Base-by-base conservation (phyloP, 2,888 invertebrate species). In the Pseudanteris insignis region DNA sequence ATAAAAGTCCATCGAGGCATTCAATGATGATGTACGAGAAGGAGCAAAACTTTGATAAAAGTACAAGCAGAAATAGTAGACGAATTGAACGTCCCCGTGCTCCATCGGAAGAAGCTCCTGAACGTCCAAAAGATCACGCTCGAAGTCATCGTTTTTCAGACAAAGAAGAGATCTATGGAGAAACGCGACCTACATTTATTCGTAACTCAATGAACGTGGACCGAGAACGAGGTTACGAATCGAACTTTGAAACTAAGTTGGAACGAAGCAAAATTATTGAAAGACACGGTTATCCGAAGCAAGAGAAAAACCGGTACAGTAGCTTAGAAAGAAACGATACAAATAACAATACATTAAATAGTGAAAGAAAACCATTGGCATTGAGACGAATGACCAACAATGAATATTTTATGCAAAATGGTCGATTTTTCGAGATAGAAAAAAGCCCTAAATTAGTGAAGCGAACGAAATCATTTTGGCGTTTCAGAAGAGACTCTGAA, bases 391-490 rank as follows among this genome's bases (percentile, higher is more conserved):
- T 71, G 6, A 73, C 71, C 0, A 70, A 72, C 0, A 66, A 71
- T 12, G 74, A 72, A 0, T 72, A 76, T 15, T 12, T 74, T 26
- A 69, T 69, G 7, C 76, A 74, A 12, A 71, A 71, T 0, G 73
- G 74, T 0, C 61, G 75, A 4, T 65, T 72, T 10, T 67, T 79
- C 70, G 87, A 86, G 64, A 85, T 87, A 0, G 85, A 88, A 54
- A n/a, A 74, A 48, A 76, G 79, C 34, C 81, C 81, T 1, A 81
- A 81, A 40, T 72, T 81, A 68, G 86, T 92, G 0, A 92, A 92
- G 72, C 82, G 92, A 34, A 92, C 91, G 0, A 92, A 92, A 76
- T 91, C 91, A 0, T 90, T 92, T 74, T 92, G 92, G 92, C 88
- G 89, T 71, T 92, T 92, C 70, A 88, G 91, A 12, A 86, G 88